phyloP scores from a whole-genome alignment of 2,888 invertebrate genomes.

The Auanema sp. region DNA sequence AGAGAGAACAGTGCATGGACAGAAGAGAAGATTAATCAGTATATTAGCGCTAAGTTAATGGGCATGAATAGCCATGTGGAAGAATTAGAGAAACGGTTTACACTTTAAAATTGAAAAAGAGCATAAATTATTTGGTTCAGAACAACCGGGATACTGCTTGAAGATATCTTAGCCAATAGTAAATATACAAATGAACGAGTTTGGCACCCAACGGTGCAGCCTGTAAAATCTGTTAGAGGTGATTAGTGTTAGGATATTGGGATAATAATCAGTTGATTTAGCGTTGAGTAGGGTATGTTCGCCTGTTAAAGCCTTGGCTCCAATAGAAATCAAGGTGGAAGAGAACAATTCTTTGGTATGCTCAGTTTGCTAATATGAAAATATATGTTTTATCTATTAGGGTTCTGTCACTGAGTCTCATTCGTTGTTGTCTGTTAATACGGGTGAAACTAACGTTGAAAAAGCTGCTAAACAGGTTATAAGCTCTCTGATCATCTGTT shows the following conservation, averaged over 20 bases:
- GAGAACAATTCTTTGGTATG: slow-evolving; percentile 10
- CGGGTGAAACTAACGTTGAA: slow-evolving; percentile 29
- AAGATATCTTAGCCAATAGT: slow-evolving; percentile 3
- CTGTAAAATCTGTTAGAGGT: background rate
- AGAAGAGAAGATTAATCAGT: background rate
- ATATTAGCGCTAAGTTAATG: background rate
- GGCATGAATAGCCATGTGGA: slow-evolving; percentile 4
- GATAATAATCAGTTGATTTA: background rate
- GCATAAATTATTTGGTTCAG: slow-evolving; percentile 1
- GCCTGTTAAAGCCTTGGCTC: slow-evolving; percentile 15
- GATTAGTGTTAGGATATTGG: background rate
- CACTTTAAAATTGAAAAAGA: background rate
- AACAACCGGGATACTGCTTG: slow-evolving; percentile 5
- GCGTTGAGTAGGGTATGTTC: background rate
- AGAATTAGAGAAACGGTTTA: slow-evolving; percentile 2
- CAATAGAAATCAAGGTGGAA: slow-evolving; percentile 38
- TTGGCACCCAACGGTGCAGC: background rate
- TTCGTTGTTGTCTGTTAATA: slow-evolving; percentile 8
- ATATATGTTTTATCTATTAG: background rate
- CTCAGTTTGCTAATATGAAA: background rate
- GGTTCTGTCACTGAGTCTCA: slow-evolving; percentile 1
- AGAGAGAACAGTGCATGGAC: background rate
- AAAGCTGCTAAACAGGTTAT: slow-evolving; percentile 33
- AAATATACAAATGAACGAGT: slow-evolving; percentile 4
- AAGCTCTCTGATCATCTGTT: background rate